Conservation (phyloP, 2,888 invertebrate species). For the Melolontha melolontha region DNA sequence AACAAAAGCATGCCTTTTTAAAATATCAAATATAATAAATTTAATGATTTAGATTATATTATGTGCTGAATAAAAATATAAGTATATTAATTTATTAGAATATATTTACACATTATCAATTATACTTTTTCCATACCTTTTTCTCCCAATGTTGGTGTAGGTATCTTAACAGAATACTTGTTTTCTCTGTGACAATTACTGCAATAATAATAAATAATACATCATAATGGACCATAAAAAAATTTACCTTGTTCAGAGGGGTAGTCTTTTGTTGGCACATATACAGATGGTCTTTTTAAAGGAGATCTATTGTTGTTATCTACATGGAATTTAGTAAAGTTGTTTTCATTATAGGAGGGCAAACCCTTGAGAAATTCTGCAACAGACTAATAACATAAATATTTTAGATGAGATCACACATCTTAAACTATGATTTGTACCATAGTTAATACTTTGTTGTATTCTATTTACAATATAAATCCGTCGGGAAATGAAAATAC, state of each 20-base stretch:
- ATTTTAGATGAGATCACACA: background rate
- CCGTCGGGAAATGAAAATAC: constrained; percentile 12
- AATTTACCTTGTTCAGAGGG: constrained; percentile 91
- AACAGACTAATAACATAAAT: constrained; percentile 75
- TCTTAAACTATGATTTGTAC: constrained; percentile 15
- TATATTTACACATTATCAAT: background rate
- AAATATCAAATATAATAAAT: background rate
- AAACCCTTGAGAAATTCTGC: constrained; percentile 92
- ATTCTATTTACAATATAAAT: background rate
- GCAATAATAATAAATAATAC: constrained; percentile 61
- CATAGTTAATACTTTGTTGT: constrained; percentile 24
- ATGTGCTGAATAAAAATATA: background rate
- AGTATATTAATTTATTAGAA: background rate
- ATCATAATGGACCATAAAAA: constrained; percentile 23
- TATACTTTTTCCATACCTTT: constrained; percentile 70
- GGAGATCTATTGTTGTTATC: constrained; percentile 86
- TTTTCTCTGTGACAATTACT: constrained; percentile 97
- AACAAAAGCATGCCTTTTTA: background rate
- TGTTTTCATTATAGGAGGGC: constrained; percentile 90
- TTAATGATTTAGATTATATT: too few relatives aligned
- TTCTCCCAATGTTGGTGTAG: constrained; percentile 97
- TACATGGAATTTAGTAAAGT: constrained; percentile 91
- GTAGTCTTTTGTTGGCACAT: constrained; percentile 92
- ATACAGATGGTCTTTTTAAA: constrained; percentile 89
- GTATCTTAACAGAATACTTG: constrained; percentile 92